phyloP scores from a whole-genome alignment of 1,140 invertebrate species.

The Papilio machaon region DNA sequence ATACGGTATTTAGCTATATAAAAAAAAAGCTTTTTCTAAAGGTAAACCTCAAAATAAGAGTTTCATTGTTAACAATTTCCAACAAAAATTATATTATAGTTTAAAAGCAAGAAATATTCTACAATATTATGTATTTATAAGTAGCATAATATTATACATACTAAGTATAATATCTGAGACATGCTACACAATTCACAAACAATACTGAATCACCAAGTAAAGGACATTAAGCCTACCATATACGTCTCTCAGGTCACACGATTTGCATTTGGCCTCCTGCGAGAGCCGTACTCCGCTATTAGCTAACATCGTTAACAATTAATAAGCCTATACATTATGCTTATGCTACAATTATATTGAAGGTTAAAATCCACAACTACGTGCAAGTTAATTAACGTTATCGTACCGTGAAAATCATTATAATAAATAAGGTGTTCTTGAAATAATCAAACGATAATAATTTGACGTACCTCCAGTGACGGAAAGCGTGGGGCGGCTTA shows the following conservation, averaged over 20 bases:
- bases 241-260: slow-evolving; percentile 34
- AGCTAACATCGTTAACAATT: slow-evolving; percentile 37
- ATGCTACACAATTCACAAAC: slow-evolving; percentile 20
- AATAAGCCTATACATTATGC: slow-evolving; percentile 35
- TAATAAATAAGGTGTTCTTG: slow-evolving; percentile 13
- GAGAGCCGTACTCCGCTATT: slow-evolving; percentile 21
- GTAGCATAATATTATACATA: background rate
- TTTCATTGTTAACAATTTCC: background rate
- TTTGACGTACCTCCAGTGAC: slow-evolving; percentile 30
- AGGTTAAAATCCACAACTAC: slow-evolving; percentile 32
- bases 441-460: slow-evolving; percentile 16
- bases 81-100: background rate
- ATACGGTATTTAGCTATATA: background rate
- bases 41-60: background rate
- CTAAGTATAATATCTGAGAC: background rate
- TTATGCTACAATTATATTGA: slow-evolving; percentile 37
- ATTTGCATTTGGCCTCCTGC: slow-evolving; percentile 36
- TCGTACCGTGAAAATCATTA: slow-evolving; percentile 20
- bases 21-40: background rate
- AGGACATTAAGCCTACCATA: slow-evolving; percentile 34
- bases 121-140: background rate
- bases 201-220: slow-evolving; percentile 32
- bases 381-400: slow-evolving; percentile 32
- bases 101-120: background rate
- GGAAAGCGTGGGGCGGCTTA: background rate